Base-by-base conservation (phyloP, 2,888 invertebrate genomes). In the Drosophila suboccidentalis region DNA sequence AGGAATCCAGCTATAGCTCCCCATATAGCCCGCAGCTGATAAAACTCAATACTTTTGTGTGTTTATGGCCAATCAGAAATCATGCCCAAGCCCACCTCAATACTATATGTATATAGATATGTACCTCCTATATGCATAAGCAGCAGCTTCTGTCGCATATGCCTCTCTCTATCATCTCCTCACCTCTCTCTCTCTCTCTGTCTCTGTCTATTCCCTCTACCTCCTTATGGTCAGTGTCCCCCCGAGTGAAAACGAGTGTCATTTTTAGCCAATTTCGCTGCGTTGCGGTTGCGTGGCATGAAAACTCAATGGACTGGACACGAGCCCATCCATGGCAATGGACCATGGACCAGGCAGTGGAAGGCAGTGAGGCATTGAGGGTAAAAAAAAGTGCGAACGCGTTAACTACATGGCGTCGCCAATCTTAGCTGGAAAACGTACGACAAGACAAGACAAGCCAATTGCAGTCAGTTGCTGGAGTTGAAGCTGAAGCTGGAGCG, bases 401-500 rank as follows among this genome's bases (percentile, higher is more conserved):
- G 85, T 88, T 85, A 85, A 85, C 85, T 85, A 85, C 85, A 89
- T 86, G 85, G 85, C 85, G 85, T 86, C 85, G 89, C 87, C 87
- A 89, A 88, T 86, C 85, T 86, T 86, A 84, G 85, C 85, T 84
- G 89, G 89, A 86, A 89, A 87, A 88, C 87, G 83, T 84, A 84
- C 88, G 83, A 84, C 83, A 84, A 84, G 83, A 83, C 83, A 83
- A 87, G 83, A 84, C 83, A 87, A 84, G 88, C 83, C 83, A 84
- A 84, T 84, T 84, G 83, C 87, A 68, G 75, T 65, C 71, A 54
- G 60, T 32, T 15, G 69, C 36, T 38, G 47, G 6, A 71, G 58
- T 10, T 63, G 49, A 10, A 67, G 62, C n/a, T 63, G 49, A 10
- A 67, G 62, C n/a, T 60, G 39, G 6, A 71, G 53, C 15, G 44